Percentiles rank a stretch among this genome's conserved stretches.
Conservation (phyloP, 2,888 invertebrate genomes). For the Sminthurinus aureus region DNA sequence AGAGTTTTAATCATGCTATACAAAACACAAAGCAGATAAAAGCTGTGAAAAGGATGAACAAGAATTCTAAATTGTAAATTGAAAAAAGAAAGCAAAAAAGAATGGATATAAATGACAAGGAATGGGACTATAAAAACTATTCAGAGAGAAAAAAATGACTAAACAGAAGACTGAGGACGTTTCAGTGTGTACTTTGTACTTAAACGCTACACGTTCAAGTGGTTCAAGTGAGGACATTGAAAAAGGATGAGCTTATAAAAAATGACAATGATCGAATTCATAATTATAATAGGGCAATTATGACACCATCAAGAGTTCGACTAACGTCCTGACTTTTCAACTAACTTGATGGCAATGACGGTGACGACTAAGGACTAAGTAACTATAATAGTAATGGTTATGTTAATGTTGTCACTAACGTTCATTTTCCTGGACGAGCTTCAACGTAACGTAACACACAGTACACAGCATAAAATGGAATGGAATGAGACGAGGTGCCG, state of each 20-base stretch:
- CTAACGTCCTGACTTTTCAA: slow-evolving; percentile 7
- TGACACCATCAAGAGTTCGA: slow-evolving; percentile 28
- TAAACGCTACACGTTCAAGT: not conserved
- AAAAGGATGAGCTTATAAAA: slow-evolving; percentile 25
- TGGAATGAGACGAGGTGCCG: slow-evolving; percentile 12
- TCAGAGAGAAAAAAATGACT: not conserved
- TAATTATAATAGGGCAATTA: slow-evolving; percentile 42
- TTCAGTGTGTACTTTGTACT: not conserved
- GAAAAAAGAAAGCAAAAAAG: not conserved
- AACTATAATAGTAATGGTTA: slow-evolving; percentile 40
- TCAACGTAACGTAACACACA: too few relatives aligned
- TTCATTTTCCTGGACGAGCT: slow-evolving; percentile 9
- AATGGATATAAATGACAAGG: not conserved
- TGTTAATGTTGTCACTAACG: slow-evolving; percentile 43
- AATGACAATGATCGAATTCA: slow-evolving; percentile 40
- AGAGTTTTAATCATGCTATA: too few relatives aligned
- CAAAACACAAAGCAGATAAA: not conserved
- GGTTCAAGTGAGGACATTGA: not conserved
- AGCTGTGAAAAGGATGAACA: not conserved
- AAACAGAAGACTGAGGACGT: not conserved
- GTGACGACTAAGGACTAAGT: slow-evolving; percentile 36
- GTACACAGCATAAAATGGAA: not conserved
- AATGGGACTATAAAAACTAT: not conserved
- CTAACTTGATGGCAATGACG: not conserved
- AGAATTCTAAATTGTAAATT: not conserved